Conservation (phyloP, 2,113 vertebrate species). For the Hemibagrus wyckioides region DNA sequence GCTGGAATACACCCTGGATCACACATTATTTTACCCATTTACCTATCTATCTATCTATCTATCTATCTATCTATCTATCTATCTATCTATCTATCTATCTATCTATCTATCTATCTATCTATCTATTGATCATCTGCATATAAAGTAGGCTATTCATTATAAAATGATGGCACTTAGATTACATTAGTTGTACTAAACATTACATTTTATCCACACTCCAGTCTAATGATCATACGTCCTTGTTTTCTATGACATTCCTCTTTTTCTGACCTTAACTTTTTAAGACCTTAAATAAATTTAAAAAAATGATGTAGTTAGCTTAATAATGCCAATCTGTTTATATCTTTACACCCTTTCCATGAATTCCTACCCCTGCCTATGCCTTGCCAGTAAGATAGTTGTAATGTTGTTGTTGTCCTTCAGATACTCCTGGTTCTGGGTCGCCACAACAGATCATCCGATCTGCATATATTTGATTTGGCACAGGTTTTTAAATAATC, state of each 20-base stretch:
- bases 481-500: too few relatives aligned
- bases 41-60: too few relatives aligned
- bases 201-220: background rate
- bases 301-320: background rate
- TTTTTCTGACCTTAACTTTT: too few relatives aligned
- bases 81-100: too few relatives aligned
- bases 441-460: too few relatives aligned
- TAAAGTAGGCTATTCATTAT: background rate
- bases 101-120: too few relatives aligned
- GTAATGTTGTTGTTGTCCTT: too few relatives aligned
- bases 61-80: background rate
- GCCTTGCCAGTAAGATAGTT: background rate
- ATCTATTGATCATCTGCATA: background rate
- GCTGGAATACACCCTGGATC: background rate
- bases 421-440: too few relatives aligned
- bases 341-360: background rate
- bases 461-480: too few relatives aligned
- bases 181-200: background rate
- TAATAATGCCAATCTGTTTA: background rate
- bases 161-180: background rate
- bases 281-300: too few relatives aligned
- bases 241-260: too few relatives aligned
- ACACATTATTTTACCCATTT: background rate
- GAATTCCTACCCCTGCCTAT: background rate
- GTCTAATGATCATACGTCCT: too few relatives aligned